Evolutionary conservation across 2,888 invertebrate species (phyloP).

Genomic region (Acanthosepion lycidas): DNA sequence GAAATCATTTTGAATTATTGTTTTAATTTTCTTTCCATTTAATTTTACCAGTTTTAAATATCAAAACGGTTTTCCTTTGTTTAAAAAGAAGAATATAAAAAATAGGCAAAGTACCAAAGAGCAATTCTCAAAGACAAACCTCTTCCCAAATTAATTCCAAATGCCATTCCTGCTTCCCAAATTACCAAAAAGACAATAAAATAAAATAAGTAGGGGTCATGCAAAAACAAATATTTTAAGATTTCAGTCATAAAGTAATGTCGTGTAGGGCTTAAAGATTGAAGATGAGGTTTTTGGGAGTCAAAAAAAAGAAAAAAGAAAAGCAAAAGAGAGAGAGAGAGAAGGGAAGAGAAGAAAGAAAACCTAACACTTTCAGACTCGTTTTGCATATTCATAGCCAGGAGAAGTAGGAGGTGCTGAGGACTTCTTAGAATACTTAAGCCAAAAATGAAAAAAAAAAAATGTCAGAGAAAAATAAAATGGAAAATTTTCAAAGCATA

Average conservation of each 20-base stretch:
- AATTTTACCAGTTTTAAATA: background rate
- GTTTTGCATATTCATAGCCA: background rate
- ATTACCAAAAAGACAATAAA: background rate
- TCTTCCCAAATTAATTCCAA: background rate
- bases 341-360: background rate
- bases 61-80: background rate
- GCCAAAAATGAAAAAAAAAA: background rate
- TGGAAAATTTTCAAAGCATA: background rate
- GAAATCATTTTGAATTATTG: background rate
- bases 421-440: background rate
- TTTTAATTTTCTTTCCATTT: background rate
- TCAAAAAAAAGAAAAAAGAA: background rate
- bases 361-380: background rate
- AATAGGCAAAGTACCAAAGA: background rate
- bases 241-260: background rate
- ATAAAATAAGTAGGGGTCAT: background rate
- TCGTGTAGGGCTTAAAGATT: background rate
- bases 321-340: background rate
- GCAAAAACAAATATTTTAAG: background rate
- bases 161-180: background rate
- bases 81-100: background rate
- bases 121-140: background rate
- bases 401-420: background rate
- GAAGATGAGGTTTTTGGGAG: background rate
- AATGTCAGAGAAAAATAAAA: background rate